Evolutionary conservation across 2,888 invertebrate genomes (phyloP).

Genomic region (Cheilosia scutellata): DNA sequence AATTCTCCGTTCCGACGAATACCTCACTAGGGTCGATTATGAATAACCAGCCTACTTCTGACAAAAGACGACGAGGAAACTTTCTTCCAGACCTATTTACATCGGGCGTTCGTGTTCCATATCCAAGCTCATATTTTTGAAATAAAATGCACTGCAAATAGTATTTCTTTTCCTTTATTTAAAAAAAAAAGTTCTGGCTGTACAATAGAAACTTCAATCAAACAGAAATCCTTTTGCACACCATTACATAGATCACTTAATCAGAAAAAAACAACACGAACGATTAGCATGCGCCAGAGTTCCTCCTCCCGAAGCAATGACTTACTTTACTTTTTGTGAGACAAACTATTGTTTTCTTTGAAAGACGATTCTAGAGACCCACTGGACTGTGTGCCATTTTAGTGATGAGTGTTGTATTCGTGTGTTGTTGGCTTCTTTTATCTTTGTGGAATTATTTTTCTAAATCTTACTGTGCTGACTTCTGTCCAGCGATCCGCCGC

Average conservation of each 20-base stretch:
- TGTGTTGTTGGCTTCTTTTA: slow-evolving; percentile 38
- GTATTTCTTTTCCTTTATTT: slow-evolving; percentile 50
- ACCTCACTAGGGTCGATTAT: no score
- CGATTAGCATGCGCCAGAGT: slow-evolving; percentile 8
- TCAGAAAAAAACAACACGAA: slow-evolving; percentile 48
- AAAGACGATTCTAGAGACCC: slow-evolving; percentile 27
- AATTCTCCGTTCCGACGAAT: no score
- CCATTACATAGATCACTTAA: slow-evolving; percentile 50
- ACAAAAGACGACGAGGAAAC: no score
- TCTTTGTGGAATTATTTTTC: slow-evolving; percentile 47
- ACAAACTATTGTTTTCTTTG: slow-evolving; percentile 43
- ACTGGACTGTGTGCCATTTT: slow-evolving; percentile 33
- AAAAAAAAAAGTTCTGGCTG: slow-evolving; percentile 42
- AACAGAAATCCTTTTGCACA: slow-evolving; percentile 47
- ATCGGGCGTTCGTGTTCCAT: no score
- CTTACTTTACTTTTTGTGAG: slow-evolving; percentile 47
- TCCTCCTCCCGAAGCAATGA: not conserved
- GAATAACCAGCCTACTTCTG: no score
- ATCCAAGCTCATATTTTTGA: no score
- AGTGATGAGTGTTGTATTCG: slow-evolving; percentile 38
- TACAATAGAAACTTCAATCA: slow-evolving; percentile 56
- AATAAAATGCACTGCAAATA: not conserved
- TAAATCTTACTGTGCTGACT: slow-evolving; percentile 54
- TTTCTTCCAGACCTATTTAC: no score
- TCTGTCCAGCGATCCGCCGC: slow-evolving; percentile 86